Conservation (phyloP, 2,113 vertebrate species). For the Eolophus roseicapilla region DNA sequence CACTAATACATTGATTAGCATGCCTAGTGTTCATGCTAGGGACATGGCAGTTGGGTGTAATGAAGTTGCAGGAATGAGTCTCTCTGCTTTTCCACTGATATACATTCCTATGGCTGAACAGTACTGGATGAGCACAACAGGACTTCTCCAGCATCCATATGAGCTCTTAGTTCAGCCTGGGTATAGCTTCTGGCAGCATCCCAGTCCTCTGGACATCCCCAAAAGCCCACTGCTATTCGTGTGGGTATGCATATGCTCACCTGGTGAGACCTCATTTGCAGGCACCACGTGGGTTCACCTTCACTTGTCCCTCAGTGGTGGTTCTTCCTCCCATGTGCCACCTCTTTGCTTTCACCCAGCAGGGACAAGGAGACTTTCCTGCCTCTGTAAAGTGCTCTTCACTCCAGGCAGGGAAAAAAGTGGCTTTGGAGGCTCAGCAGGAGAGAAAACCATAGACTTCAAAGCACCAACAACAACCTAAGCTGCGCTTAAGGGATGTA, state of each 20-base stretch:
- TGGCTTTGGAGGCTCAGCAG: not conserved
- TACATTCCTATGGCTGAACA: not conserved
- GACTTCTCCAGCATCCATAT: not conserved
- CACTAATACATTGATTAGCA: not conserved
- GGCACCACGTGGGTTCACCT: not conserved
- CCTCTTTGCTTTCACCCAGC: not conserved
- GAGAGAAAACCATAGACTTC: not conserved
- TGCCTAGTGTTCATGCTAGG: not conserved
- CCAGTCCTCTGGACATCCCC: not conserved
- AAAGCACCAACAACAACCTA: not conserved
- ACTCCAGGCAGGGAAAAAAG: not conserved
- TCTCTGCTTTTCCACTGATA: accelerated
- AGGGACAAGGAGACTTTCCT: not conserved
- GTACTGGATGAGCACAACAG: not conserved
- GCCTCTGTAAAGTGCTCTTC: not conserved
- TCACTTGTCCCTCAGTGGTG: not conserved
- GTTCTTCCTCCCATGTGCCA: not conserved
- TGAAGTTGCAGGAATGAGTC: not conserved
- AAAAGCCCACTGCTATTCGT: not conserved
- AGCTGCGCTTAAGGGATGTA: conserved; percentile 4
- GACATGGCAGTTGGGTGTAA: accelerated
- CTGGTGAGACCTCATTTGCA: not conserved
- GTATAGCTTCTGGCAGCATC: not conserved
- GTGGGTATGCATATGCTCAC: no score
- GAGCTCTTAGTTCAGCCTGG: not conserved